Evolutionary conservation across 2,888 invertebrate genomes (phyloP).

Genomic region (Pollenia labialis): DNA sequence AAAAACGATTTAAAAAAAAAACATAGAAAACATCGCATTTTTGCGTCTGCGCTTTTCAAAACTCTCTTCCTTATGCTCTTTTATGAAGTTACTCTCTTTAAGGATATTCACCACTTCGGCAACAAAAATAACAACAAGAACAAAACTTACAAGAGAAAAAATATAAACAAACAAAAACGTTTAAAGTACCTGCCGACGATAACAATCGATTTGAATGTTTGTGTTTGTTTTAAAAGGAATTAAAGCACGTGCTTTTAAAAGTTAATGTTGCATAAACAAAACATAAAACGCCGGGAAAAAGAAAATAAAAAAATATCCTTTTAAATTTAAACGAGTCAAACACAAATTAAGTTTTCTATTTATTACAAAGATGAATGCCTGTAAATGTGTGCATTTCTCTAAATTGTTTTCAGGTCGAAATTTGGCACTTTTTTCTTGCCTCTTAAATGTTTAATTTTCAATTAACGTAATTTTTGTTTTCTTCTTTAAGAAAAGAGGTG

Average conservation of each 20-base stretch:
- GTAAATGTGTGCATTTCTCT: background rate
- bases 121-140: background rate
- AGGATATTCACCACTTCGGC: constrained; percentile 51
- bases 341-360: too few relatives aligned
- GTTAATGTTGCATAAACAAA: constrained; percentile 58
- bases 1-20: background rate
- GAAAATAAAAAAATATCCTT: background rate
- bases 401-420: constrained; percentile 13
- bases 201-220: constrained; percentile 33
- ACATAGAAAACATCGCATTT: constrained; percentile 69
- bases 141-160: background rate
- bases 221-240: constrained; percentile 48
- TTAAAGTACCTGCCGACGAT: background rate
- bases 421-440: background rate
- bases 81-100: background rate
- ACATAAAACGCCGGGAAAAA: constrained; percentile 37
- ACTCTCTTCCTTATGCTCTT: constrained; percentile 32
- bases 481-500: background rate
- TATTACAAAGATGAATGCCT: background rate
- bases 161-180: constrained; percentile 18
- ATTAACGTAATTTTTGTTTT: background rate
- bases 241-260: constrained; percentile 66
- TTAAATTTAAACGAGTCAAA: background rate
- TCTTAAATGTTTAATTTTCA: background rate
- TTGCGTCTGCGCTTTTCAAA: constrained; percentile 19